Percentiles rank a stretch among this genome's conserved stretches.
Conservation (phyloP, 2,888 invertebrate species). For the Luffia ferchaultella region DNA sequence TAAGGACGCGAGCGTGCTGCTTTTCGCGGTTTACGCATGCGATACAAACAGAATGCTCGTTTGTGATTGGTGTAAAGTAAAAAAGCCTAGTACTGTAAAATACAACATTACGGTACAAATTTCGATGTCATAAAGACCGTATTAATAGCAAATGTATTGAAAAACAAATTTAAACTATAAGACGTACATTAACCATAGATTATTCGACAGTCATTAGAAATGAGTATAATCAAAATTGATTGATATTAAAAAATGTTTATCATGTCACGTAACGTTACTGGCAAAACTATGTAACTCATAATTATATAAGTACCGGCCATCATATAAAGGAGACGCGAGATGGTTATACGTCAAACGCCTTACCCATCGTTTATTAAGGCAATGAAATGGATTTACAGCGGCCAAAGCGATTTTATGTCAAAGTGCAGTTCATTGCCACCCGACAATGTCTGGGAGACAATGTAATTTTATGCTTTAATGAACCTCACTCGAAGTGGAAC, state of each 20-base stretch:
- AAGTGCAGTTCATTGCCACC: slow-evolving; percentile 65
- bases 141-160: too few relatives aligned
- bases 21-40: too few relatives aligned
- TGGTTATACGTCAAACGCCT: slow-evolving; percentile 26
- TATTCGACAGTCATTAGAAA: background rate
- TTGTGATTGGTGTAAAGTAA: too few relatives aligned
- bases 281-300: background rate
- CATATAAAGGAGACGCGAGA: background rate
- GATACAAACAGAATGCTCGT: too few relatives aligned
- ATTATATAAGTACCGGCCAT: background rate
- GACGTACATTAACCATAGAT: too few relatives aligned
- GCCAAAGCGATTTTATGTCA: slow-evolving; percentile 62
- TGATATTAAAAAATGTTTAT: background rate
- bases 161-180: too few relatives aligned
- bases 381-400: slow-evolving; percentile 61
- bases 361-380: slow-evolving; percentile 58
- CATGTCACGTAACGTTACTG: background rate
- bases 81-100: too few relatives aligned
- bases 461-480: slow-evolving; percentile 66
- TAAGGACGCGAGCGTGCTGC: too few relatives aligned
- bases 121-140: too few relatives aligned
- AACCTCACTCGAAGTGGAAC: slow-evolving; percentile 58
- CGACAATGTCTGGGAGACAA: slow-evolving; percentile 58
- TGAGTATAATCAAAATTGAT: background rate
- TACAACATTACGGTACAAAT: too few relatives aligned